phyloP scores from a whole-genome alignment of 2,797 vertebrate species.

The Pempheris klunzingeri region DNA sequence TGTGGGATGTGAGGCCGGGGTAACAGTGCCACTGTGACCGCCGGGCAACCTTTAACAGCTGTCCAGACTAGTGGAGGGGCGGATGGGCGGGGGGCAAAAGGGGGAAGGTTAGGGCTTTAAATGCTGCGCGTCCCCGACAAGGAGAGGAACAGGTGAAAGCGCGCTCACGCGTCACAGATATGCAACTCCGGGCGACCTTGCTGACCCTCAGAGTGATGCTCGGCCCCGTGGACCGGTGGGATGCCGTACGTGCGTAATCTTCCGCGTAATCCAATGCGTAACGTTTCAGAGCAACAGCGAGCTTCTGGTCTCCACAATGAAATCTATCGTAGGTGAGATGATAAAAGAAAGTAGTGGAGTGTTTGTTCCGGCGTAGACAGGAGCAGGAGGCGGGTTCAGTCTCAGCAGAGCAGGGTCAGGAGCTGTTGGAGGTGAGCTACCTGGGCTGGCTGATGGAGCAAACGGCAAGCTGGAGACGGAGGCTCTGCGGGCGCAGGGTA shows the following conservation, averaged over 20 bases:
- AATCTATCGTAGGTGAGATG: constrained; percentile 22
- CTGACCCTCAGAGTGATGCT: constrained; percentile 67
- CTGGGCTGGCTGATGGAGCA: constrained; percentile 75
- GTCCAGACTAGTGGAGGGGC: constrained; percentile 73
- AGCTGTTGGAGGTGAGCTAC: constrained; percentile 74
- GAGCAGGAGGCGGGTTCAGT: constrained; percentile 62
- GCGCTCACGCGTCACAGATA: constrained; percentile 75
- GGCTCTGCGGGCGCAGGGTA: constrained; percentile 79
- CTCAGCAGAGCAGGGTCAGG: constrained; percentile 67
- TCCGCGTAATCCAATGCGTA: constrained; percentile 76
- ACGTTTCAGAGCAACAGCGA: constrained; percentile 51
- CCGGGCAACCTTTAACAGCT: constrained; percentile 82
- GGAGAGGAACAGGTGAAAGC: constrained; percentile 86
- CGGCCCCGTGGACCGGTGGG: constrained; percentile 38
- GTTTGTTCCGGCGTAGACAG: constrained; percentile 44
- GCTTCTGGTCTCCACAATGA: constrained; percentile 33
- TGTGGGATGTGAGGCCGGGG: constrained; percentile 61
- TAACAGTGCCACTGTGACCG: constrained; percentile 83
- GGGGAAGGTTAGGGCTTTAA: constrained; percentile 69
- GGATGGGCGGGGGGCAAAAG: constrained; percentile 67
- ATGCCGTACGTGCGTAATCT: constrained; percentile 64
- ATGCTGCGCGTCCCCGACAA: constrained; percentile 75
- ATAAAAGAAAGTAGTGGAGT: constrained; percentile 10
- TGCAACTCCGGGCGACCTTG: constrained; percentile 62
- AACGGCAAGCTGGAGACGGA: constrained; percentile 73